A percentile compares a stretch with the other conserved stretches of the same genome.
Evolutionary conservation across 2,113 vertebrate genomes (phyloP).

Genomic region (Donacobius atricapilla): DNA sequence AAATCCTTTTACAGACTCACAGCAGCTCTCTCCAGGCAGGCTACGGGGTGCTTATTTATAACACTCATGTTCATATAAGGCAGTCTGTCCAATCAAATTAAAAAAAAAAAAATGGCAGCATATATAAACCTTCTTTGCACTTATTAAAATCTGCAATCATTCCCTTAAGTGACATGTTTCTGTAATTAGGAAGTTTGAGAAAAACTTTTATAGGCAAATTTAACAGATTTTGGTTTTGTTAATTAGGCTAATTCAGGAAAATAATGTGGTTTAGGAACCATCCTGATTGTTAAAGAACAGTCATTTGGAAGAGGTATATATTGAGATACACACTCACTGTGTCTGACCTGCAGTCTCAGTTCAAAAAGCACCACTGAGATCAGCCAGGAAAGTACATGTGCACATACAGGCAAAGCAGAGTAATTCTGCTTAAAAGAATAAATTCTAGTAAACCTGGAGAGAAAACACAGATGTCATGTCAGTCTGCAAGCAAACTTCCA

Average conservation of each 20-base stretch:
- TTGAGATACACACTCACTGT: not conserved
- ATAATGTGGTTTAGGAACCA: not conserved
- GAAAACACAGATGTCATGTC: not conserved
- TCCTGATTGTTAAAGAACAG: not conserved
- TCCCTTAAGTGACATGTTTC: not conserved
- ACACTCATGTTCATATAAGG: not conserved
- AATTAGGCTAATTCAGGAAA: not conserved
- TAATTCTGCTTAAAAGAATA: not conserved
- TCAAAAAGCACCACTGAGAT: not conserved
- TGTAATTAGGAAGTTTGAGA: not conserved
- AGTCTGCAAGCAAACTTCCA: not conserved
- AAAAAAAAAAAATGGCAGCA: not conserved
- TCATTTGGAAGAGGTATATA: not conserved
- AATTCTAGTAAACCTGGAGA: not conserved
- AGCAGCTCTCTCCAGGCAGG: not conserved
- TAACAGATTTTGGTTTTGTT: not conserved
- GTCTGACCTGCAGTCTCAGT: not conserved
- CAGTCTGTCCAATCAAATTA: not conserved
- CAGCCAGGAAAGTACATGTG: not conserved
- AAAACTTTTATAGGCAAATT: not conserved
- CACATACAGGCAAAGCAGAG: not conserved
- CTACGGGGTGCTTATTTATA: not conserved
- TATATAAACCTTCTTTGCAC: not conserved
- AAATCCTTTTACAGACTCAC: not conserved
- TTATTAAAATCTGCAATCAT: not conserved